These are phyloP conservation scores for Acleris holmiana DNA, from an alignment of 2,888 invertebrate species.

Conservation along the genomic window DNA sequence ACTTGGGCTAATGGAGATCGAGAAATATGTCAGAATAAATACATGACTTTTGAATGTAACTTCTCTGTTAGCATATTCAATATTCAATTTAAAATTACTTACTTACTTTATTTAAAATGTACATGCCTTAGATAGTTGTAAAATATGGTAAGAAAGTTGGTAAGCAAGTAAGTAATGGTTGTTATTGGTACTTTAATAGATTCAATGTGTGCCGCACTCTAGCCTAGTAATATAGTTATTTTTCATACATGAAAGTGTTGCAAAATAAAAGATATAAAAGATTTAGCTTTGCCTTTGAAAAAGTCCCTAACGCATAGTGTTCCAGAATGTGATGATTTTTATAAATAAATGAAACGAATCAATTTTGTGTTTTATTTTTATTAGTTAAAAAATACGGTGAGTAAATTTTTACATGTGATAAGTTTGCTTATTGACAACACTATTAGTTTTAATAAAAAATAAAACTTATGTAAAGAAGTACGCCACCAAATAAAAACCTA, in stretches of 20 bases:
- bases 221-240: constrained; percentile 36
- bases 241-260: constrained; percentile 38
- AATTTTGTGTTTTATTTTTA: constrained; percentile 1
- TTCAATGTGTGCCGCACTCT: neutral
- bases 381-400: constrained; percentile 6
- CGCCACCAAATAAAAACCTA: too few relatives aligned
- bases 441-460: neutral
- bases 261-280: constrained; percentile 34
- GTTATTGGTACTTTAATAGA: neutral
- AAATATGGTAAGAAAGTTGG: neutral
- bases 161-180: constrained; percentile 1
- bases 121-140: constrained; percentile 7
- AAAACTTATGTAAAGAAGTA: neutral
- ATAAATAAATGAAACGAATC: constrained; percentile 42
- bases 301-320: constrained; percentile 52
- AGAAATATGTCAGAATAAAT: too few relatives aligned
- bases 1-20: too few relatives aligned
- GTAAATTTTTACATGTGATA: neutral
- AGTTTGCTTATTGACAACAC: neutral
- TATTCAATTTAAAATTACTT: neutral
- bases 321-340: constrained; percentile 52
- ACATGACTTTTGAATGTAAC: too few relatives aligned
- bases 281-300: constrained; percentile 51
- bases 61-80: too few relatives aligned
- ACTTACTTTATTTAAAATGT: constrained; percentile 4